Percentiles rank a stretch among this genome's conserved stretches.
Evolutionary conservation across 2,797 vertebrate species (phyloP).

Genomic region (Acipenser transmontanus): DNA sequence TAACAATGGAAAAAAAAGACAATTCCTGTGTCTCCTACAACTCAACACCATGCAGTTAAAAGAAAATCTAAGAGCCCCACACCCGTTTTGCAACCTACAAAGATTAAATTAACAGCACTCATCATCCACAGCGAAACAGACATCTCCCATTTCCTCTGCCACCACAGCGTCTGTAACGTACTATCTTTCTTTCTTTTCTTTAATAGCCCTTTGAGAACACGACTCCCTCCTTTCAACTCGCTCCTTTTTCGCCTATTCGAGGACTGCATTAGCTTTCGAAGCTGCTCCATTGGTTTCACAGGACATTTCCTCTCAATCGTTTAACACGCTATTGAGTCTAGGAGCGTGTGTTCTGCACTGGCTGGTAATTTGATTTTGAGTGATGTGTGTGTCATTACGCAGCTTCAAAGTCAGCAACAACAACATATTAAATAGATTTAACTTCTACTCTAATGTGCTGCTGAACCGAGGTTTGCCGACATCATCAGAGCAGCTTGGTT

Average conservation of each 20-base stretch:
- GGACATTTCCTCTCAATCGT: slow-evolving; percentile 67
- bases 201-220: slow-evolving; percentile 4
- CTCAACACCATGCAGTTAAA: too few species aligned
- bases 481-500: too few species aligned
- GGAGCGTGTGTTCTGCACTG: slow-evolving; percentile 56
- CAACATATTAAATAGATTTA: slow-evolving; percentile 39
- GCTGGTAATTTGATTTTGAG: slow-evolving; percentile 77
- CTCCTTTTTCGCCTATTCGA: slow-evolving; percentile 51
- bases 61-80: too few species aligned
- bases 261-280: slow-evolving; percentile 62
- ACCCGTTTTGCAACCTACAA: slow-evolving; percentile 8
- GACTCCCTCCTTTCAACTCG: slow-evolving; percentile 22
- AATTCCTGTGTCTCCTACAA: too few species aligned
- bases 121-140: slow-evolving; percentile 30
- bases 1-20: too few species aligned
- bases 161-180: slow-evolving; percentile 28
- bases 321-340: slow-evolving; percentile 68
- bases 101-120: slow-evolving; percentile 25
- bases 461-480: slow-evolving; percentile 19
- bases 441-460: slow-evolving; percentile 30
- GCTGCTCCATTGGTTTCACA: slow-evolving; percentile 62
- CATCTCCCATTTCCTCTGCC: slow-evolving; percentile 27
- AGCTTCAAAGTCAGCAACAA: slow-evolving; percentile 50
- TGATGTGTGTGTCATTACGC: slow-evolving; percentile 61
- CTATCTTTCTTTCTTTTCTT: slow-evolving; percentile 33